Evolutionary conservation across 2,113 vertebrate species (phyloP).

Genomic region (Clarias gariepinus): DNA sequence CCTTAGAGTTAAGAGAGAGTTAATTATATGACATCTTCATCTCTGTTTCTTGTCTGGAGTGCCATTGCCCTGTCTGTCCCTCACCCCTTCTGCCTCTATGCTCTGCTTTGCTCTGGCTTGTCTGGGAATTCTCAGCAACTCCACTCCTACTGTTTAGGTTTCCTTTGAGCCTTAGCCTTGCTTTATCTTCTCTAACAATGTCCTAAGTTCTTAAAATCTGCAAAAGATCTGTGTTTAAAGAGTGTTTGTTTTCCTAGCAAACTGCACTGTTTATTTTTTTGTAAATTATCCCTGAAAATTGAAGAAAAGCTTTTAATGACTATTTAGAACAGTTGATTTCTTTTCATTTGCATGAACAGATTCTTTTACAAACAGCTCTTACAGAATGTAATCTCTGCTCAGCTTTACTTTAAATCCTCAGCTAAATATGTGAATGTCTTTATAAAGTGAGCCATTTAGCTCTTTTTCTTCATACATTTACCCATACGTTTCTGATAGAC

Average conservation of each 20-base stretch:
- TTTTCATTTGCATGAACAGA: conserved; percentile 3
- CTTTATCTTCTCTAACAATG: conserved; percentile 1
- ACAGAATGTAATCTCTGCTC: conserved; percentile 13
- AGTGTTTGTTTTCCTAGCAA: conserved; percentile 13
- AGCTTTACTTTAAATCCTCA: not conserved
- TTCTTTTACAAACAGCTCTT: conserved; percentile 16
- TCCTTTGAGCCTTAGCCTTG: conserved; percentile 17
- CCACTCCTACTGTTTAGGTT: not conserved
- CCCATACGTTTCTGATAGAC: not conserved
- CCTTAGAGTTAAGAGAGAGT: not conserved
- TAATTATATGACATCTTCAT: not conserved
- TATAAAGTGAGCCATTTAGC: not conserved
- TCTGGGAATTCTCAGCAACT: conserved; percentile 12
- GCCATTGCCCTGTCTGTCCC: not conserved
- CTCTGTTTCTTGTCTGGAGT: not conserved
- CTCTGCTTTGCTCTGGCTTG: conserved; percentile 7
- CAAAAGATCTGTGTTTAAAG: conserved; percentile 1
- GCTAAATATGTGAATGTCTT: not conserved
- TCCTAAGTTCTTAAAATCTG: not conserved
- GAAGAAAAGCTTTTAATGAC: not conserved
- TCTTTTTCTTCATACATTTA: not conserved
- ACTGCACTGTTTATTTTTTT: conserved; percentile 8
- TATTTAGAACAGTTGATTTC: not conserved
- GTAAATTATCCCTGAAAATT: not conserved
- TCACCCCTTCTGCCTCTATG: not conserved